Evolutionary conservation across 2,888 invertebrate species (phyloP), one percentile per base, ranked within the genome.

Genomic region (Dascillus cervinus): DNA sequence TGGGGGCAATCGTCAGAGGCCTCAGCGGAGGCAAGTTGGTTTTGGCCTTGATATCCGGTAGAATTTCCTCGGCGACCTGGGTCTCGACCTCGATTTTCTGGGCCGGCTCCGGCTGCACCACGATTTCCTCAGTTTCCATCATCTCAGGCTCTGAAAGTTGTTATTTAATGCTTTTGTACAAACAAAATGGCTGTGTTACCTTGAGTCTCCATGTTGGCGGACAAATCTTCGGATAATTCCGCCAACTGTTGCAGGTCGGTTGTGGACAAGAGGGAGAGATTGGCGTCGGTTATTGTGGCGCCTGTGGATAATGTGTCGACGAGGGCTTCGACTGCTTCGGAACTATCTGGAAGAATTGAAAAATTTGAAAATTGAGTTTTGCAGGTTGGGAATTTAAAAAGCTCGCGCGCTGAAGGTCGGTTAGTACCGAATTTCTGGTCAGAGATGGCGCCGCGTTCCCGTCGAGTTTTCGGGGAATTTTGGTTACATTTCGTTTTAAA

Each of bases 1-100:
- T 73, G 0, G 73, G 72, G 0, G 72, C 72, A 38, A 73, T 73
- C 1, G 71, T 67, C 2, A 72, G 62, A 38, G 57, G 58, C 26
- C 54, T 38, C 9, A 56, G 34, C 60, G 72, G 44, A 53, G 67
- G 42, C 3, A 63, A 47, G n/a, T n/a, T n/a, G 3, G 44, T 32
- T 32, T 40, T 53, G 6, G 41, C 44, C 40, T 53, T 57, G 8
- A 49, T 38, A 32, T 57, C 57, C 3, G 52, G 53, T 13, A 55
- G 24, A 13, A 56, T 51, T 46, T 58, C 58, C 32, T 58, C 56
- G 1, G 55, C 50, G 8, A 52, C 47, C n/a, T n/a, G n/a, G 9
- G 55, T 52, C 43, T 60, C 58, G 28, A 59, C 56, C 43, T 61
- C 60, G 8, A 59, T 43, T 39, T 61, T 59, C 19, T 62, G 55